Conservation (phyloP, 2,797 vertebrate genomes). For the Gastrophryne carolinensis region DNA sequence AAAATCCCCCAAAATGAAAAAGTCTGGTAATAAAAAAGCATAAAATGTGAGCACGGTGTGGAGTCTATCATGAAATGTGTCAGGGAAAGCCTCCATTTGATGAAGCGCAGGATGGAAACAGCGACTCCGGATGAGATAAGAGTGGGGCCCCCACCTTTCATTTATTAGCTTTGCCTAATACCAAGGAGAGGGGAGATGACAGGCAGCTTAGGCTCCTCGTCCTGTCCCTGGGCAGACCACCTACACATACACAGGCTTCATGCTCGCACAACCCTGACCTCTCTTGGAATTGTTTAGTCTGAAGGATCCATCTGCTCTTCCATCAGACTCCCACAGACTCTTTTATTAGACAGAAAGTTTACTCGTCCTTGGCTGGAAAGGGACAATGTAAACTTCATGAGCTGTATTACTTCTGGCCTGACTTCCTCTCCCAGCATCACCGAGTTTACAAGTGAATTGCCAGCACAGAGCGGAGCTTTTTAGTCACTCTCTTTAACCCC, state of each 20-base stretch:
- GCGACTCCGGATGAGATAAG: constrained; percentile 7
- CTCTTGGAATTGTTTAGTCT: constrained; percentile 42
- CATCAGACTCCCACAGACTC: constrained; percentile 1
- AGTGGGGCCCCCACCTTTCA: background rate
- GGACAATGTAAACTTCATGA: background rate
- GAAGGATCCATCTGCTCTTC: background rate
- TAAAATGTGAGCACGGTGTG: too few relatives aligned
- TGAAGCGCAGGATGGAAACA: constrained; percentile 8
- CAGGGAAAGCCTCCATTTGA: constrained; percentile 19
- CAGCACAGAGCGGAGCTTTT: too few relatives aligned
- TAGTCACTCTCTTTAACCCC: too few relatives aligned
- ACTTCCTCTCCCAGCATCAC: background rate
- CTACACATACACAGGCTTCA: constrained; percentile 15
- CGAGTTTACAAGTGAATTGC: too few relatives aligned
- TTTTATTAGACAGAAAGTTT: constrained; percentile 3
- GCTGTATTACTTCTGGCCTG: background rate
- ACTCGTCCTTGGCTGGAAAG: background rate
- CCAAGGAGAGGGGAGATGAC: background rate
- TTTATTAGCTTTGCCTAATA: constrained; percentile 4
- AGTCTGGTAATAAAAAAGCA: too few relatives aligned
- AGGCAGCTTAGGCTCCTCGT: background rate
- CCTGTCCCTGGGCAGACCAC: constrained; percentile 33
- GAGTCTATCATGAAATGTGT: too few relatives aligned
- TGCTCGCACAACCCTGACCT: constrained; percentile 10
- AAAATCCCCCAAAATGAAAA: too few relatives aligned